Percentiles rank a stretch among this genome's conserved stretches.
phyloP scores from a whole-genome alignment of 2,113 vertebrate species.

The Tinamus guttatus region DNA sequence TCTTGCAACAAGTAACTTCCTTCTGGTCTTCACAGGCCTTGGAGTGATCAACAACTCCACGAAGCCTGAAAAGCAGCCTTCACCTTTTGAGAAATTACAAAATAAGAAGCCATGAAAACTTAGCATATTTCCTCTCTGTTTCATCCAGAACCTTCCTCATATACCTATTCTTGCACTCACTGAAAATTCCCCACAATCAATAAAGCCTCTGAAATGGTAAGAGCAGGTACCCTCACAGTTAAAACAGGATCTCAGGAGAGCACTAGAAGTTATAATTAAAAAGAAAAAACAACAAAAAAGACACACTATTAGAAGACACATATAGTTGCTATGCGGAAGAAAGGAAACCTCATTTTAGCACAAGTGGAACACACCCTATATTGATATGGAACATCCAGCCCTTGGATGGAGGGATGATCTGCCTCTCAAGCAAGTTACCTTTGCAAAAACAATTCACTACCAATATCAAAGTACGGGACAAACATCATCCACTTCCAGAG shows the following conservation, averaged over 20 bases:
- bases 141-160: neutral
- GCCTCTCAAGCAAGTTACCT: neutral
- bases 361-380: neutral
- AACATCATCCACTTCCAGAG: neutral
- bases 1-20: neutral
- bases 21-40: neutral
- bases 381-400: too few species aligned
- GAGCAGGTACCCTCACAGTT: neutral
- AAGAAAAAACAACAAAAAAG: neutral
- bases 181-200: neutral
- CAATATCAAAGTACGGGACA: fast-evolving
- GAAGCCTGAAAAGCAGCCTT: neutral
- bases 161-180: neutral
- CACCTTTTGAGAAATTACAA: neutral
- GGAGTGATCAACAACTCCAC: neutral
- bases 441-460: neutral
- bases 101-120: neutral
- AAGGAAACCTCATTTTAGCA: neutral
- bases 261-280: neutral
- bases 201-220: neutral
- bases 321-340: neutral
- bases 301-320: neutral
- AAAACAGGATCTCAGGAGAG: neutral
- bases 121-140: neutral
- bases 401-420: neutral